These are phyloP conservation scores for Montipora capitata DNA, from an alignment of 92 coral and sea anemone species.

Conservation along the genomic window DNA sequence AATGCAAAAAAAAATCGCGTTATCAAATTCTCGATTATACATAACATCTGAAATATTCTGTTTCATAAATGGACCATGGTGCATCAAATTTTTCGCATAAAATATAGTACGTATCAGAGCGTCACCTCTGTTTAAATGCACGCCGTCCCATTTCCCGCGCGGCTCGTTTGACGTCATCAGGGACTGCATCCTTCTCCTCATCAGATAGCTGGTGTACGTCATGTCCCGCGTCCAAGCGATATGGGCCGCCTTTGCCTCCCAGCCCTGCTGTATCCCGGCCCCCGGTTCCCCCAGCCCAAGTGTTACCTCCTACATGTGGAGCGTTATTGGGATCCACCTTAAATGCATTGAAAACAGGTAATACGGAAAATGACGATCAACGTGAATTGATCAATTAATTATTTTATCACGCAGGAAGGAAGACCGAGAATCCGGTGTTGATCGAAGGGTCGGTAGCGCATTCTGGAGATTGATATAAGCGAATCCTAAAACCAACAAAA, in stretches of 20 bases:
- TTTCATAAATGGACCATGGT: no score
- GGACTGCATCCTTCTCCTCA: conserved; percentile 94
- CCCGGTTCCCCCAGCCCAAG: conserved; percentile 99
- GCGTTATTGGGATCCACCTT: conserved; percentile 88
- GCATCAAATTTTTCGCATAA: no score
- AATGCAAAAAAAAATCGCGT: no score
- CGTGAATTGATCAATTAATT: no score
- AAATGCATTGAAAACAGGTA: neutral
- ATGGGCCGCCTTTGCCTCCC: conserved; percentile 99
- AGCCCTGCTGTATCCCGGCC: conserved; percentile 99
- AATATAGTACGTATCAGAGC: neutral
- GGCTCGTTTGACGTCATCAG: conserved; percentile 94
- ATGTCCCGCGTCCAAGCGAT: conserved; percentile 97
- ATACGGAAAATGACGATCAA: neutral
- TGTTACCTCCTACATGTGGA: conserved; percentile 99
- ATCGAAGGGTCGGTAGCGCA: no score
- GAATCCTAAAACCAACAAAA: no score
- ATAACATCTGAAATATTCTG: no score
- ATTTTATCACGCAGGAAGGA: no score
- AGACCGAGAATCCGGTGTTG: no score
- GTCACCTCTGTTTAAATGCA: conserved; percentile 94
- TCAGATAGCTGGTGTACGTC: conserved; percentile 96
- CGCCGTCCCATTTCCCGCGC: conserved; percentile 96
- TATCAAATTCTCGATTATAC: no score
- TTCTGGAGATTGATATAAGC: no score